These are phyloP conservation scores for Castor canadensis DNA, from an alignment of 2,113 vertebrate species.

Conservation along the genomic window DNA sequence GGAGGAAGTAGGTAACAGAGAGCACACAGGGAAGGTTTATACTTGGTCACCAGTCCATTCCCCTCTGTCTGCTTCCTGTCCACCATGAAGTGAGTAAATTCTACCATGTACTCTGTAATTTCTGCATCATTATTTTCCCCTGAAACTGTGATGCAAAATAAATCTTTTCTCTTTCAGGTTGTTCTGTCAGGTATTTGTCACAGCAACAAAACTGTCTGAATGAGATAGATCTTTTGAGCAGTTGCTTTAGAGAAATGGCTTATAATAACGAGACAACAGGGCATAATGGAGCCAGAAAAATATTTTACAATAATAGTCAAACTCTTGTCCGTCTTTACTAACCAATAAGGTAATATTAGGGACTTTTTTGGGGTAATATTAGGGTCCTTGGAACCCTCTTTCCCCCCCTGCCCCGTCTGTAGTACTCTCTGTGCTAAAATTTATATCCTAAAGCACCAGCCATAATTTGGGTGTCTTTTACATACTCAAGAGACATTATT, in stretches of 20 bases:
- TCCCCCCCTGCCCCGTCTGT: rapidly evolving
- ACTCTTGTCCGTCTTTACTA: rapidly evolving
- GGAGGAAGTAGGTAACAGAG: background rate
- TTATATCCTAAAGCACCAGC: background rate
- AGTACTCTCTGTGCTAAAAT: rapidly evolving
- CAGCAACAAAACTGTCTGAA: no score
- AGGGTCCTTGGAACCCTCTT: no score
- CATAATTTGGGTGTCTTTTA: background rate
- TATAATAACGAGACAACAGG: background rate
- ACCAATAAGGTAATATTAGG: rapidly evolving
- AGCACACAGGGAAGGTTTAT: no score
- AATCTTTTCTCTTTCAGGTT: background rate
- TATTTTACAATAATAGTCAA: rapidly evolving
- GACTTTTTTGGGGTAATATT: no score
- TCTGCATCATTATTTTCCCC: no score
- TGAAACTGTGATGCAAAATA: no score
- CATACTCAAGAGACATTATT: background rate
- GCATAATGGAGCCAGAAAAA: background rate
- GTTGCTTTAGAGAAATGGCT: background rate
- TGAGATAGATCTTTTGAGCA: background rate
- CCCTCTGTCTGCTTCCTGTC: no score
- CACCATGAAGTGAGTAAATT: background rate
- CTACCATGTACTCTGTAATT: background rate
- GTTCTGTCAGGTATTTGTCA: background rate
- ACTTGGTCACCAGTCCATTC: background rate